A percentile compares a stretch with the other conserved stretches of the same genome.
Conservation (phyloP, 2,888 invertebrate species). For the Emmelina monodactyla region DNA sequence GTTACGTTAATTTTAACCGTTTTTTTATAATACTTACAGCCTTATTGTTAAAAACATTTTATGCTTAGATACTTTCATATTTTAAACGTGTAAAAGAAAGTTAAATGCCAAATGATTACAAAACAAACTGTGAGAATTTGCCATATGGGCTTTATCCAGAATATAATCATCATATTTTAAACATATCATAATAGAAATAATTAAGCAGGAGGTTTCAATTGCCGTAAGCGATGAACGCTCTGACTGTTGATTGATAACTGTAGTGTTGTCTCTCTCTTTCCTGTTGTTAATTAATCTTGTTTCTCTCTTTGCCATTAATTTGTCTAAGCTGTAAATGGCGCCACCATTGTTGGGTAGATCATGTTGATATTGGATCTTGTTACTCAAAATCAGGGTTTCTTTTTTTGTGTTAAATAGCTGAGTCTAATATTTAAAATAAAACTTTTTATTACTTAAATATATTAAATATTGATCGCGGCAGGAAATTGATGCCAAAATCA, state of each 20-base stretch:
- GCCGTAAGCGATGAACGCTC: constrained; percentile 50
- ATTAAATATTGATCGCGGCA: too few relatives aligned
- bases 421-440: too few relatives aligned
- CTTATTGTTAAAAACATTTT: too few relatives aligned
- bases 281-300: constrained; percentile 15
- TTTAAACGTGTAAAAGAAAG: too few relatives aligned
- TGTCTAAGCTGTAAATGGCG: constrained; percentile 53
- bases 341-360: constrained; percentile 54
- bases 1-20: too few relatives aligned
- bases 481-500: too few relatives aligned
- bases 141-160: constrained; percentile 30
- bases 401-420: too few relatives aligned
- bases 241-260: constrained; percentile 60
- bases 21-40: too few relatives aligned
- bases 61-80: too few relatives aligned
- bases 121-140: constrained; percentile 55
- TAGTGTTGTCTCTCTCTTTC: constrained; percentile 27
- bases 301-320: constrained; percentile 49
- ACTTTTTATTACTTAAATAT: too few relatives aligned
- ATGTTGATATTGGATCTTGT: constrained; percentile 43
- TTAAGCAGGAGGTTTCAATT: constrained; percentile 52
- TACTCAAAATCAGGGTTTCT: constrained; percentile 45
- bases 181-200: constrained; percentile 66
- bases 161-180: constrained; percentile 54
- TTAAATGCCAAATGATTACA: too few relatives aligned